These are phyloP conservation scores for Gallirallus australis DNA, from an alignment of 2,797 vertebrate species.

Conservation along the genomic window DNA sequence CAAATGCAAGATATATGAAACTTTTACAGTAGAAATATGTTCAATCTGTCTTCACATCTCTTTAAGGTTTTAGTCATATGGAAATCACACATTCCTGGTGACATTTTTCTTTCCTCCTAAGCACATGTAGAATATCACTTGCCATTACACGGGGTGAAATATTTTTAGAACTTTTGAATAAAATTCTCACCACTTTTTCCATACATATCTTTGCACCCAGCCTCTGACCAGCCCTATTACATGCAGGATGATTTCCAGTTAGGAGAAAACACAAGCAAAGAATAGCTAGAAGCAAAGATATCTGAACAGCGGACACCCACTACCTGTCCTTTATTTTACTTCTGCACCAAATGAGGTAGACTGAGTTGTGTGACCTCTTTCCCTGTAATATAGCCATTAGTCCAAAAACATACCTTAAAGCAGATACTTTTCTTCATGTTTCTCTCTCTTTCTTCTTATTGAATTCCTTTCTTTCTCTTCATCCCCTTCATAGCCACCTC, in stretches of 20 bases:
- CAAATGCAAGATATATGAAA: neutral
- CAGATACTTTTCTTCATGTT: neutral
- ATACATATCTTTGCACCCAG: neutral
- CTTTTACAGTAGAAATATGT: neutral
- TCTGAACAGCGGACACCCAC: neutral
- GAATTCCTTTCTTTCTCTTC: neutral
- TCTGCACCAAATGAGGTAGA: neutral
- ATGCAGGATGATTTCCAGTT: neutral
- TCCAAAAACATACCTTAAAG: neutral
- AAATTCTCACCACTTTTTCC: neutral
- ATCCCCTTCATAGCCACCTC: neutral
- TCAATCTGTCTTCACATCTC: neutral
- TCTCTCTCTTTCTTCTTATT: neutral
- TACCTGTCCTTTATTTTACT: neutral
- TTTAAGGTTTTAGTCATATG: neutral
- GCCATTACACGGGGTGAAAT: neutral
- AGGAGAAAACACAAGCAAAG: neutral
- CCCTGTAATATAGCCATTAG: neutral
- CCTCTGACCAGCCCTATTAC: neutral
- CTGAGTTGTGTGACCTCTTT: neutral
- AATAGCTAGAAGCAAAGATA: neutral
- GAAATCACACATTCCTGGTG: neutral
- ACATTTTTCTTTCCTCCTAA: neutral
- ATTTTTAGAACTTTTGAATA: neutral
- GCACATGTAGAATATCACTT: neutral